A percentile compares a stretch with the other conserved stretches of the same genome.
Evolutionary conservation across 2,113 vertebrate species (phyloP).

Genomic region (Monopterus albus): DNA sequence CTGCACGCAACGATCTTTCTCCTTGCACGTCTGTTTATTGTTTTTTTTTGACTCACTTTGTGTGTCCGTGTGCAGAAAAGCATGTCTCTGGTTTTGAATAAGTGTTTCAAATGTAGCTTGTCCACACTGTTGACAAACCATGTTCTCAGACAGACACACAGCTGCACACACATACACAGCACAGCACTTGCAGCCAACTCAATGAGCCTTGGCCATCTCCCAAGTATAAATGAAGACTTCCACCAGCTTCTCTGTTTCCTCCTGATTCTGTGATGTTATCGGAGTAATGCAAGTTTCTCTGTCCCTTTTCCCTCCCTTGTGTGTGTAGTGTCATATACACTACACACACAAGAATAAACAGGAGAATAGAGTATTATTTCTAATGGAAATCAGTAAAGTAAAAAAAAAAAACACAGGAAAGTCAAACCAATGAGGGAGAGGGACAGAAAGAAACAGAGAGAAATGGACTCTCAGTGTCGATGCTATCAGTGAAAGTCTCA

Average conservation of each 20-base stretch:
- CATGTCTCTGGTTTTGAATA: constrained; percentile 15
- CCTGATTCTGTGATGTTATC: constrained; percentile 58
- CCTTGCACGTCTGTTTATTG: background rate
- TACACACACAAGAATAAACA: background rate
- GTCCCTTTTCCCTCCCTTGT: background rate
- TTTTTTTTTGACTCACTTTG: constrained; percentile 15
- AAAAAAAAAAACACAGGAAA: constrained; percentile 5
- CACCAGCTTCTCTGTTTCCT: constrained; percentile 50
- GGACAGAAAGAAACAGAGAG: constrained; percentile 1
- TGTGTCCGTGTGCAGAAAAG: constrained; percentile 20
- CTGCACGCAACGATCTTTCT: constrained; percentile 7
- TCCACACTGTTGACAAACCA: constrained; percentile 23
- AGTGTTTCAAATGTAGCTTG: constrained; percentile 23
- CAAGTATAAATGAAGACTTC: constrained; percentile 72
- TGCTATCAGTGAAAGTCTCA: constrained; percentile 33
- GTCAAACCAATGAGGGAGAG: background rate
- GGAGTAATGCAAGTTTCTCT: constrained; percentile 25
- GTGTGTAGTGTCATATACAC: too few relatives aligned
- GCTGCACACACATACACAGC: constrained; percentile 9
- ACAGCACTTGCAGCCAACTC: constrained; percentile 28
- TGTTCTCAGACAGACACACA: constrained; percentile 2
- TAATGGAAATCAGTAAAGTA: constrained; percentile 3
- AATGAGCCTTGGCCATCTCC: constrained; percentile 56
- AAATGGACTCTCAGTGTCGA: background rate
- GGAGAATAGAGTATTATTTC: background rate